Percentiles rank a stretch among this genome's conserved stretches.
phyloP scores from a whole-genome alignment of 2,113 vertebrate genomes.

The Rostratula benghalensis region DNA sequence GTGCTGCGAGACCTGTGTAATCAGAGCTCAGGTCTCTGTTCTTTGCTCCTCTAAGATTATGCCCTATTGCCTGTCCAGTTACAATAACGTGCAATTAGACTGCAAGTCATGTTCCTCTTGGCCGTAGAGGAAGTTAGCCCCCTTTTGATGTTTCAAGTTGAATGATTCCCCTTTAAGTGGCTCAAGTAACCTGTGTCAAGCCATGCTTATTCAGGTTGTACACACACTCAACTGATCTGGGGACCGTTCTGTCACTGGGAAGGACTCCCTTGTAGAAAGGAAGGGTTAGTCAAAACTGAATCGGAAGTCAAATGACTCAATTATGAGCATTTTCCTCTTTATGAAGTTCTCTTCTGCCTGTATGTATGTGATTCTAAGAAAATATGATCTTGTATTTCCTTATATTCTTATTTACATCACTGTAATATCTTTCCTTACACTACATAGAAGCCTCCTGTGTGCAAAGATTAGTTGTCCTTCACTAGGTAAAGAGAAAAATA shows the following conservation, averaged over 20 bases:
- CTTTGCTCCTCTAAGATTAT: background rate
- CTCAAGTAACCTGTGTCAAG: conserved; percentile 4
- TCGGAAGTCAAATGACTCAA: background rate
- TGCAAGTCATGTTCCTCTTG: conserved; percentile 32
- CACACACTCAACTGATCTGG: background rate
- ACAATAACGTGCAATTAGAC: conserved; percentile 21
- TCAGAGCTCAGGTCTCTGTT: conserved; percentile 3
- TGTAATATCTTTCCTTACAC: background rate
- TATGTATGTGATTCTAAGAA: background rate
- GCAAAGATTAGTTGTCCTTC: background rate
- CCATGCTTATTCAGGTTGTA: background rate
- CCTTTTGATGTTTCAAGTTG: conserved; percentile 32
- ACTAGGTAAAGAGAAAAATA: background rate
- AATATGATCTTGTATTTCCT: background rate
- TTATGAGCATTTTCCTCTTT: background rate
- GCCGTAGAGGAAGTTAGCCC: background rate
- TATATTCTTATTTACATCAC: background rate
- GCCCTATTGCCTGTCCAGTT: background rate
- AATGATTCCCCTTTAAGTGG: background rate
- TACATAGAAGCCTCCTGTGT: background rate
- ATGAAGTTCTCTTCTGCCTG: background rate
- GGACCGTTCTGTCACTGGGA: background rate
- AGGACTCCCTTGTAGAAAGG: background rate
- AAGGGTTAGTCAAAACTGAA: background rate
- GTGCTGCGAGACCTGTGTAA: conserved; percentile 7